Evolutionary conservation across 1,140 invertebrate species (phyloP), one percentile per base, ranked within the genome.

Genomic region (Melanaphis sacchari): DNA sequence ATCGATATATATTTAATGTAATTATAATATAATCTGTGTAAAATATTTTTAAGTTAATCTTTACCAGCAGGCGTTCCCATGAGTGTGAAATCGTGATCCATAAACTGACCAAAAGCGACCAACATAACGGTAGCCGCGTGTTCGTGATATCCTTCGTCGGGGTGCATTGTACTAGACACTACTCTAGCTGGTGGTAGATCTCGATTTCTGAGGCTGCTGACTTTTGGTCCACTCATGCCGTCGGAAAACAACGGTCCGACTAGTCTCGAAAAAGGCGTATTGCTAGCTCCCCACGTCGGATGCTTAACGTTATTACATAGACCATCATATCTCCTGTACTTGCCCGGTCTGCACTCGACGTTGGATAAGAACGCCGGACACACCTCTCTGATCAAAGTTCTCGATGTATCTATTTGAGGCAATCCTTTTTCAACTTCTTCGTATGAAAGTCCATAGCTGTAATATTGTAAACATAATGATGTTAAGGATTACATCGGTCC

Each of bases 221-320:
- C 94, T 84, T 95, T 94, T 22, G 95, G 95, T 6, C 94, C 94
- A 76, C 94, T 94, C 95, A 96, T 96, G 97, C 98, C 98, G 95
- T 99, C 98, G 40, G 96, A 96, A 95, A 99, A 99, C 89, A 96
- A 96, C 0, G 98, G 96, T 11, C 97, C 96, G 82, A 99, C 94
- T n/a, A 98, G 95, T 93, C 99, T 94, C 8, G 94, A 95, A 95
- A 99, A 98, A 15, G 98, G 96, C 84, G 97, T 97, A 49, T 98
- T 97, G 59, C 98, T 96, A 90, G 97, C 96, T 11, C 99, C 99
- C 98, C 98, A 99, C 22, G 97, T 96, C 11, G 98, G 97, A 95
- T 99, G 97, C 82, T 98, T 96, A 0, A 99, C 97, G 95, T 99
- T 99, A 95, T 99, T 99, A 95, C 99, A 99, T 94, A 98, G 97